Base-by-base conservation (phyloP, 92 coral and sea anemone species). In the Heliopora coerulea region DNA sequence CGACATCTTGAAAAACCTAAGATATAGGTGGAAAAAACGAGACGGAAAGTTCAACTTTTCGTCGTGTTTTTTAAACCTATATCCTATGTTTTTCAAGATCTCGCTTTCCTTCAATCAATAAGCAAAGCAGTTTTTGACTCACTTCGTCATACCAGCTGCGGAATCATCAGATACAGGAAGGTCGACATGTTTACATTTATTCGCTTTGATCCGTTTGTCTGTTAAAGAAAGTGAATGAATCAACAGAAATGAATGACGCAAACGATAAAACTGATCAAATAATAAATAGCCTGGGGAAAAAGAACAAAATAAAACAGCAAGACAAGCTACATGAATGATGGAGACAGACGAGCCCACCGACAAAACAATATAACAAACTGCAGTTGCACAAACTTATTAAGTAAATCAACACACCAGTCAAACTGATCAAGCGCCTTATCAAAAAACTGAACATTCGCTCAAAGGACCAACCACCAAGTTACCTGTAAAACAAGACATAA, bases 131-230 rank as follows among this genome's bases (percentile, higher is more conserved):
- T 15, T 8, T 46, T 15, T 15, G 44, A 68, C 96, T 74, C 82
- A 93, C 98, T 93, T 93, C 66, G 96, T 88, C 85, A 93, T 87
- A 44, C 98, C 98, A 15, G 98, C 98, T 10, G 98, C 98, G 17
- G 98, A 89, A 56, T 93, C 98, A 27, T 93, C 96, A 50, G 81
- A 75, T 18, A 93, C 17, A n/a, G 96, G 95, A 80, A 85, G 59
- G 75, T 93, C 98, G 41, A 75, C 85, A 27, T 95, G 99, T 60
- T 88, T 95, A 68, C 99, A 95, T 85, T 95, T 95, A 84, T 87
- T 84, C 14, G 74, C 82, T 69, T 95, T 95, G 54, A 95, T 87
- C 57, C 83, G 88, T 63, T 86, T 95, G 75, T 95, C 99, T 92
- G 74, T 19, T 66, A 56, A 64, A 7, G 65, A 52, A 30, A 40